A percentile compares a stretch with the other conserved stretches of the same genome.
These are phyloP conservation scores for Aphidoletes aphidimyza DNA, from an alignment of 2,888 invertebrate species.

Conservation along the genomic window DNA sequence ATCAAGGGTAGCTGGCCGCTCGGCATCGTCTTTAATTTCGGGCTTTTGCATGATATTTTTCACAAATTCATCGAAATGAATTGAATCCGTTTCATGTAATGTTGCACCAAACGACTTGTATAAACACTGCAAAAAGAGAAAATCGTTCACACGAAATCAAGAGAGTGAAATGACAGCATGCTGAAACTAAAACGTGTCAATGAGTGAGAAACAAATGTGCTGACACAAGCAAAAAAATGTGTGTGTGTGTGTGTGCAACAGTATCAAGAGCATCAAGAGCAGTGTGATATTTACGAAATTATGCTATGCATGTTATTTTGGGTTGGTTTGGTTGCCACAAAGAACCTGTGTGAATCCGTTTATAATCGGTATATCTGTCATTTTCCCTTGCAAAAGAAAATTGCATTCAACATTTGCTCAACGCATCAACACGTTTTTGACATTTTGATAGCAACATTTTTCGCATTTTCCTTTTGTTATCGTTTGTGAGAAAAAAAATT, in stretches of 20 bases:
- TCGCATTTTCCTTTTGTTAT: too few relatives aligned
- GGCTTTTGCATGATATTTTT: slow-evolving; percentile 70
- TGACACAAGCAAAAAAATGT: slow-evolving; percentile 9
- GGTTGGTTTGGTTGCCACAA: background rate
- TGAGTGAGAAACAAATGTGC: background rate
- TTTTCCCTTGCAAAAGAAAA: too few relatives aligned
- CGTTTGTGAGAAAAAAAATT: too few relatives aligned
- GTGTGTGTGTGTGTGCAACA: too few relatives aligned
- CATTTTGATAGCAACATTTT: too few relatives aligned
- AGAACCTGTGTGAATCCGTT: too few relatives aligned
- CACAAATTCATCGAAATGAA: slow-evolving; percentile 81
- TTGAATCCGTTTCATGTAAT: slow-evolving; percentile 75
- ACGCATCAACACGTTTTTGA: too few relatives aligned
- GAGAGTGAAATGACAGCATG: background rate
- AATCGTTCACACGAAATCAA: background rate
- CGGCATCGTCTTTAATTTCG: slow-evolving; percentile 74
- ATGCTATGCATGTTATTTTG: background rate
- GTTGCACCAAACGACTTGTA: slow-evolving; percentile 88
- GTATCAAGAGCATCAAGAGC: background rate
- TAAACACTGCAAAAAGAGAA: slow-evolving; percentile 69
- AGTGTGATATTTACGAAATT: background rate
- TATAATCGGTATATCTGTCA: too few relatives aligned
- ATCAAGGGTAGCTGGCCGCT: slow-evolving; percentile 74
- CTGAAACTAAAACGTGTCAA: background rate
- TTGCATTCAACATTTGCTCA: too few relatives aligned